Percentiles rank a stretch among this genome's conserved stretches.
Conservation (phyloP, 2,797 vertebrate species). For the Synanceia verrucosa region DNA sequence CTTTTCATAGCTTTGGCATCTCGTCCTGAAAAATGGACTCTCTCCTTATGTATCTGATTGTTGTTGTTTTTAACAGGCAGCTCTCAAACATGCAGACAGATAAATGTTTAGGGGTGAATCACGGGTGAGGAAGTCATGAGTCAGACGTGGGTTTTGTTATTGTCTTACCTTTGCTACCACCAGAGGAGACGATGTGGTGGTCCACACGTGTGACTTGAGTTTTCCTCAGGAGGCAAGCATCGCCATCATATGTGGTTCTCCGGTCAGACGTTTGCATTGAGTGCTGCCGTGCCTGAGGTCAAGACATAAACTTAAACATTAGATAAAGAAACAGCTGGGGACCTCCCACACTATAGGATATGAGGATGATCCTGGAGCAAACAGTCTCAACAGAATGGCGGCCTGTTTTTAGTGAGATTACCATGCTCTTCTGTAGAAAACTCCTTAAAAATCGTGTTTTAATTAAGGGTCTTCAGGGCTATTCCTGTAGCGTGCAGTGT, state of each 20-base stretch:
- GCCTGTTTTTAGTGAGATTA: background rate
- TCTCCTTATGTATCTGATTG: constrained; percentile 26
- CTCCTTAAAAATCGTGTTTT: background rate
- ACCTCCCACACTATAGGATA: constrained; percentile 59
- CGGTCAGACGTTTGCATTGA: constrained; percentile 63
- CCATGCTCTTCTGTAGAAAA: constrained; percentile 13
- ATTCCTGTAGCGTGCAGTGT: background rate
- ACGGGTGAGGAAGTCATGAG: constrained; percentile 50
- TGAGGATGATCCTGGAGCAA: constrained; percentile 8
- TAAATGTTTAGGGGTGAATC: constrained; percentile 68
- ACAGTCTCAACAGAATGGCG: constrained; percentile 30
- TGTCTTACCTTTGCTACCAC: constrained; percentile 68
- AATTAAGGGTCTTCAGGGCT: background rate
- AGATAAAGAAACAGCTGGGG: constrained; percentile 24
- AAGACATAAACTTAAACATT: constrained; percentile 55
- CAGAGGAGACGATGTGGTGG: constrained; percentile 71
- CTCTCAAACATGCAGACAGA: constrained; percentile 50
- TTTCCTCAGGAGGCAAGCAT: constrained; percentile 42
- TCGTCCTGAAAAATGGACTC: constrained; percentile 1
- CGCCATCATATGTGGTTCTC: constrained; percentile 42
- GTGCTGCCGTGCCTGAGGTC: background rate
- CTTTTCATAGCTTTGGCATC: constrained; percentile 1
- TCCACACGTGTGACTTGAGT: constrained; percentile 56
- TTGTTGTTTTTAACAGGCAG: background rate
- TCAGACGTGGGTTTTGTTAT: constrained; percentile 70